These are phyloP conservation scores for Vimba vimba DNA, from an alignment of 2,113 vertebrate genomes.

Conservation along the genomic window DNA sequence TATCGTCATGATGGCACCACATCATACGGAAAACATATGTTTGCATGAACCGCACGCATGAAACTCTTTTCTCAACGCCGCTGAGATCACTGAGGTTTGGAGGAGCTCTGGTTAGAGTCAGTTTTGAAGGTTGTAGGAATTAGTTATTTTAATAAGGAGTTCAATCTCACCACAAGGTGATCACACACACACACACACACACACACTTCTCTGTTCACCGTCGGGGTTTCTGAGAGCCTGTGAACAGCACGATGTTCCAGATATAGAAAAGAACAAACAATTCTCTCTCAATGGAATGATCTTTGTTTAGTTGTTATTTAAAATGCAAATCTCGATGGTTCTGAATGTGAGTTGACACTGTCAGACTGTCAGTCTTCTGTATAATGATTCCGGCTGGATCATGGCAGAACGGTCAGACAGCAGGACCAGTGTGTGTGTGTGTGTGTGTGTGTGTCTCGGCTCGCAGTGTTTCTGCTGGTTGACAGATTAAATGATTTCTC, in stretches of 20 bases:
- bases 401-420: no score
- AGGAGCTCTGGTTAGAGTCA: neutral
- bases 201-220: neutral
- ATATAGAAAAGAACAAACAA: slow-evolving; percentile 4
- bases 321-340: neutral
- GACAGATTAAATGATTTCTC: neutral
- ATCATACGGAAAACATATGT: neutral
- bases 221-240: neutral
- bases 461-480: neutral
- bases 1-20: neutral
- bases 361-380: neutral
- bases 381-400: neutral
- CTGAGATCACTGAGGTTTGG: neutral
- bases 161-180: no score
- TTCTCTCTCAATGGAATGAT: neutral
- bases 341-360: neutral
- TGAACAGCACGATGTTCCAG: neutral
- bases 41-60: neutral
- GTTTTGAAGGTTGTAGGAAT: neutral
- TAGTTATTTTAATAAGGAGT: no score
- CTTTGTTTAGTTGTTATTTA: slow-evolving; percentile 19
- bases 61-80: neutral
- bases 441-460: neutral
- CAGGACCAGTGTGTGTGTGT: neutral
- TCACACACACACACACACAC: neutral